These are phyloP conservation scores for Platanista minor DNA, from an alignment of 2,113 vertebrate species.

Conservation along the genomic window DNA sequence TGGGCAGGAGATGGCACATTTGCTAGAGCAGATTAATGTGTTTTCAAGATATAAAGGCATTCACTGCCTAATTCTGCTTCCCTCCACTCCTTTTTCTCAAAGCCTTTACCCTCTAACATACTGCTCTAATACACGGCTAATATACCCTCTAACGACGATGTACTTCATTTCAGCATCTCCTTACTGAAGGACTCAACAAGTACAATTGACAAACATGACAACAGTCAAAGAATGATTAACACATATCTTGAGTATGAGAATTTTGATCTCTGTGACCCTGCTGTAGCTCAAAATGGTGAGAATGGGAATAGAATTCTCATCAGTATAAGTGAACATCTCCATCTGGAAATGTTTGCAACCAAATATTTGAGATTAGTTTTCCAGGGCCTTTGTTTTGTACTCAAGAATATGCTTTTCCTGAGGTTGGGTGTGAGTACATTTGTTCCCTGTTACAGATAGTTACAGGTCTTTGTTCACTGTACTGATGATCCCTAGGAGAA, in stretches of 20 bases:
- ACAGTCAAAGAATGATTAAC: neutral
- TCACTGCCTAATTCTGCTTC: neutral
- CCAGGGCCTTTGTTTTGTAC: neutral
- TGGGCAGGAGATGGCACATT: neutral
- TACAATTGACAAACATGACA: neutral
- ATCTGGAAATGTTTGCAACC: neutral
- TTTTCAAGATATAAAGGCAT: neutral
- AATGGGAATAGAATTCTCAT: neutral
- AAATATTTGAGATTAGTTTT: neutral
- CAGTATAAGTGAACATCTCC: neutral
- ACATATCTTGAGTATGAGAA: neutral
- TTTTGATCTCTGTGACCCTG: neutral
- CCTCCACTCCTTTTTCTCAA: neutral
- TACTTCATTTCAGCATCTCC: neutral
- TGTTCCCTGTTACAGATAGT: neutral
- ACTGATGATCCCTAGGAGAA: neutral
- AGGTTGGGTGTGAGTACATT: neutral
- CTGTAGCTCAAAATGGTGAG: neutral
- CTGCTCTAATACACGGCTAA: neutral
- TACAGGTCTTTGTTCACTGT: neutral
- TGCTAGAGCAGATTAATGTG: neutral
- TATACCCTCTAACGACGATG: neutral
- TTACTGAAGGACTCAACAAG: neutral
- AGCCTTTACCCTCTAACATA: neutral
- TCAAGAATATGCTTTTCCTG: neutral